These are phyloP conservation scores for Drosophila rhopaloa DNA, from an alignment of 1,140 invertebrate species.

Conservation along the genomic window DNA sequence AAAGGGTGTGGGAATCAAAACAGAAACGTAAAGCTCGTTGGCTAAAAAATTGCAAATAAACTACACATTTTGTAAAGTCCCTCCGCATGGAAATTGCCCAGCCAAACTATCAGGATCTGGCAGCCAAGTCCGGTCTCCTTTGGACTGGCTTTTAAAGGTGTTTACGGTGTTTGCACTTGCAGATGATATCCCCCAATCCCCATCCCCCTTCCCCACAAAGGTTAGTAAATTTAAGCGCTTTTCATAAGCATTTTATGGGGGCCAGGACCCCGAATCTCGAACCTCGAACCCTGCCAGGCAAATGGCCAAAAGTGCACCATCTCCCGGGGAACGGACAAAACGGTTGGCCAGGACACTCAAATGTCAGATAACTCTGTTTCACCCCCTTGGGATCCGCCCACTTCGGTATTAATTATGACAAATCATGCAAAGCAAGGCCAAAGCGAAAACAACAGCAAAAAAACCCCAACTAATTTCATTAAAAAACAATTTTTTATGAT, in stretches of 20 bases:
- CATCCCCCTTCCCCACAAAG: conserved; percentile 25
- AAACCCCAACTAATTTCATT: conserved; percentile 54
- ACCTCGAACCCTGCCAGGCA: conserved; percentile 24
- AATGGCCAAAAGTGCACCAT: conserved; percentile 67
- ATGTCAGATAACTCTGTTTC: conserved; percentile 47
- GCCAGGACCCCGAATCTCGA: conserved; percentile 28
- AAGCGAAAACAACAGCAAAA: conserved; percentile 39
- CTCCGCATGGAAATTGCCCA: conserved; percentile 64
- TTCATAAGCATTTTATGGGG: conserved; percentile 76
- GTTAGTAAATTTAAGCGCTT: conserved; percentile 81
- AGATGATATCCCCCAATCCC: neutral
- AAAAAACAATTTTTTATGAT: conserved; percentile 66
- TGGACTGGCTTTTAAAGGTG: conserved; percentile 67
- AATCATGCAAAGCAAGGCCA: conserved; percentile 58
- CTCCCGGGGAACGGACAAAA: conserved; percentile 6
- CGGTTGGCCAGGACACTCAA: conserved; percentile 39
- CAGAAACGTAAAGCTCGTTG: conserved; percentile 76
- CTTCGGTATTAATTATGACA: conserved; percentile 71
- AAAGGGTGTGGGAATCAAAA: conserved; percentile 40
- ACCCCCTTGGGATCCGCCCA: conserved; percentile 7
- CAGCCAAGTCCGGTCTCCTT: conserved; percentile 57
- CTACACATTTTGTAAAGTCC: conserved; percentile 72
- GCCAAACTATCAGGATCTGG: conserved; percentile 72
- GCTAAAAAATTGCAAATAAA: conserved; percentile 82
- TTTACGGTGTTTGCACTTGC: conserved; percentile 72